Base-by-base conservation (phyloP, 2,888 invertebrate species). In the Oligia fasciuncula region DNA sequence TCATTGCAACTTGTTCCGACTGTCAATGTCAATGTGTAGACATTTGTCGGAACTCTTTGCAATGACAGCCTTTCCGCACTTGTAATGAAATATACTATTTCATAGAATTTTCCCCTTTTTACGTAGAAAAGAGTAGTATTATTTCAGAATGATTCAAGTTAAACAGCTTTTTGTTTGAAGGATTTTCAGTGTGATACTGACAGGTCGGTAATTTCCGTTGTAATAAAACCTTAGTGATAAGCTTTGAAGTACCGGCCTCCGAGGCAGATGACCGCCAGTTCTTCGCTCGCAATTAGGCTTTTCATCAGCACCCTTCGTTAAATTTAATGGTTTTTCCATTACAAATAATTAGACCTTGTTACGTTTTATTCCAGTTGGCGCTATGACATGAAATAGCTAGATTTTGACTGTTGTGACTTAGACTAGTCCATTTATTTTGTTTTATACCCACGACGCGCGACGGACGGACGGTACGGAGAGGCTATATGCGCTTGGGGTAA, bases 291-390 rank as follows among this genome's bases (percentile, higher is more conserved):
- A 62, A 11, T 51, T 77, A 60, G 17, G 43, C 14, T 19, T 43
- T 62, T 13, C 54, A 40, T 29, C 54, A 57, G 23, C 29, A 11
- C 57, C 17, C 23, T 80, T 23, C 14, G 40, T 65, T 57, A 57
- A 71, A 57, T 65, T n/a, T 49, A 57, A 79, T 57, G 49, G 79
- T 29, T 72, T 79, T 73, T 73, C 46, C 40, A 57, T 71, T 43
- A 43, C 63, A 65, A 69, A 54, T 79, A 80, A 72, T 80, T 43
- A 57, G 49, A 57, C 29, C 6, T 9, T 46, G 6, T 70, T 49
- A 49, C 9, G 19, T 79, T 80, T 80, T 54, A 63, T 46, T 40
- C 43, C 40, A n/a, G 43, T 62, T 46, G 29, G 13, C 23, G 4
- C 8, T 51, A 17, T 63, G 17, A 17, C 51, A 4, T 29, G 0